Base-by-base conservation (phyloP, 2,113 vertebrate genomes). In the Balaenoptera acutorostrata region DNA sequence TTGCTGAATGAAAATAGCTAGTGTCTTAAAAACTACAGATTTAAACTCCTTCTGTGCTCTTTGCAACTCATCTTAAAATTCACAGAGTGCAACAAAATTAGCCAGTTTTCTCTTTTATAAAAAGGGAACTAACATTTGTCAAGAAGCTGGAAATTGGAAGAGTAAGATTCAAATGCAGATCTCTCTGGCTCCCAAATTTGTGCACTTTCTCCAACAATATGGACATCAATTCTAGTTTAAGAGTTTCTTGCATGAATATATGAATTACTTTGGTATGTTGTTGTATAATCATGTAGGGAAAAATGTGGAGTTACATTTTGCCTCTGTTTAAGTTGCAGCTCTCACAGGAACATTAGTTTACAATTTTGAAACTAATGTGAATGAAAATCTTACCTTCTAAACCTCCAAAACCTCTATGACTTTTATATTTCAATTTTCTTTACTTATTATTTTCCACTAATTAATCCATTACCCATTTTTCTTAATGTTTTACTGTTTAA, bases 31-130 rank as follows among this genome's bases (percentile, higher is more conserved):
- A 97, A 93, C 68, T 90, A 39, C 92, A 96, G 78, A 97, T 95
- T 97, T 94, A 92, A 82, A 96, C 91, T 95, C 78, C 86, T 95
- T 97, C 94, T 97, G 95, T 89, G 87, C 95, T 97, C 97, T 96
- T 83, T 80, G 85, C 93, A 96, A 75, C 27, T 68, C 85, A 78
- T 97, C 77, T 97, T 96, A 95, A 97, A 96, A 97, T 95, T 88
- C 64, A 75, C 95, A 88, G 11, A 96, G 74, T 74, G 33, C 29
- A 96, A 96, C 74, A 92, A 96, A 96, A 98, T 97, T 96, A 97
- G 74, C 61, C 61, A 94, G 77, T 97, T 98, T 96, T 96, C 57
- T 96, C 93, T 95, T 96, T 95, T 96, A 89, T 86, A 98, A 97
- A 96, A 97, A 81, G 41, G 8, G 21, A 96, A 57, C 46, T 88